Evolutionary conservation across 2,113 vertebrate genomes (phyloP).

Genomic region (Ranitomeya variabilis): DNA sequence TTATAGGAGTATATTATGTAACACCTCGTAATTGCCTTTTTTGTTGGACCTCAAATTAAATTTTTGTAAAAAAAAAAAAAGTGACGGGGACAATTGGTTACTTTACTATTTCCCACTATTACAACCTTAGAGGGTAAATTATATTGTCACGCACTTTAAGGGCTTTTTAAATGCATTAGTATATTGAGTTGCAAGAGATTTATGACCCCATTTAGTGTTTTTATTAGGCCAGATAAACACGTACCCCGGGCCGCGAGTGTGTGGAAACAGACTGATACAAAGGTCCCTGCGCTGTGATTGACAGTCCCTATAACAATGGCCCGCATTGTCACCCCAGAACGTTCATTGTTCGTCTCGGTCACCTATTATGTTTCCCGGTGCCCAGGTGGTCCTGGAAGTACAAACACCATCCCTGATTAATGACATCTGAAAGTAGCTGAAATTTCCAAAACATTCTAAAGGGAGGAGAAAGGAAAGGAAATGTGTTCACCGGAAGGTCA

Average conservation of each 20-base stretch:
- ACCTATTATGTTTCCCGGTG: constrained; percentile 61
- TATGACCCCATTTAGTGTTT: constrained; percentile 74
- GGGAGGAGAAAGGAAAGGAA: not conserved
- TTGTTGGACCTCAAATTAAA: constrained; percentile 39
- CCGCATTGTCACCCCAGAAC: constrained; percentile 62
- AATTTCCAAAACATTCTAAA: constrained; percentile 37
- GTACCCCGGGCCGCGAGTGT: constrained; percentile 63
- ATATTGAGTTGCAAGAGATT: constrained; percentile 65
- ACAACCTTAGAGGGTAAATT: not conserved
- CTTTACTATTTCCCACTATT: not conserved
- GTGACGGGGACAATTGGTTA: not conserved
- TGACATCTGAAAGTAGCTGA: constrained; percentile 62
- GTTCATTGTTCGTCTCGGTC: constrained; percentile 57
- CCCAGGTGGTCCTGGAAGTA: constrained; percentile 62
- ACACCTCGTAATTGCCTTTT: constrained; percentile 68
- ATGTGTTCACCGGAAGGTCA: not conserved
- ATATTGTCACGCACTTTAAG: constrained; percentile 54
- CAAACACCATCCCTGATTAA: constrained; percentile 60
- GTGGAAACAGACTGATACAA: constrained; percentile 52
- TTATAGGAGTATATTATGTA: constrained; percentile 71
- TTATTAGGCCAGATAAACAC: constrained; percentile 79
- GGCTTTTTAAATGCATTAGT: constrained; percentile 65
- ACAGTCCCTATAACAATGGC: constrained; percentile 65
- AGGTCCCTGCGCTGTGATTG: constrained; percentile 59
- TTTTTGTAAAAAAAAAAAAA: not conserved